A percentile compares a stretch with the other conserved stretches of the same genome.
Evolutionary conservation across 2,888 invertebrate genomes (phyloP).

Genomic region (Antheraea yamamai): DNA sequence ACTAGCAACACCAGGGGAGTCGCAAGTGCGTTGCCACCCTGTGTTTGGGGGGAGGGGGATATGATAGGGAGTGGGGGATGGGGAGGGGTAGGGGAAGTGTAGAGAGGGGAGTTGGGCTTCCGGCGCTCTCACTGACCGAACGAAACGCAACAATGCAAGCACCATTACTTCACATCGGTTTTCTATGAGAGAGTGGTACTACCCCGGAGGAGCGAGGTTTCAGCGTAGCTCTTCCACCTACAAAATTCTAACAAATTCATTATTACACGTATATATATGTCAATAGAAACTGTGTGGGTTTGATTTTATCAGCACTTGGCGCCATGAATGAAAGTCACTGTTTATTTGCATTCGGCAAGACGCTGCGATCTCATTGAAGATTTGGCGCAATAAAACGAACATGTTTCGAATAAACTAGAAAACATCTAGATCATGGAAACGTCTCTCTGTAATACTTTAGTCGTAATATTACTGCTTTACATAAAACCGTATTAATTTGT

Average conservation of each 20-base stretch:
- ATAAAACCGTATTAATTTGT: not conserved
- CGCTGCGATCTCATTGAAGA: slow-evolving; percentile 6
- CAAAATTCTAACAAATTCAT: not conserved
- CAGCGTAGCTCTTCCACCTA: too few species aligned
- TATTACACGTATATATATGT: slow-evolving; percentile 2
- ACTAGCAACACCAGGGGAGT: too few species aligned
- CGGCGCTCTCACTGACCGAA: too few species aligned
- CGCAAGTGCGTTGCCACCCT: too few species aligned
- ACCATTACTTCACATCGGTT: too few species aligned
- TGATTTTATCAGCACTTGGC: not conserved
- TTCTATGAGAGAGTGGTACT: too few species aligned
- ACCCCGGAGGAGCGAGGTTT: too few species aligned
- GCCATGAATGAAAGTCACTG: not conserved
- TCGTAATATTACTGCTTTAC: not conserved
- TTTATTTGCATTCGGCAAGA: slow-evolving; percentile 9
- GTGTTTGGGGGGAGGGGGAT: too few species aligned
- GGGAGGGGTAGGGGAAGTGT: too few species aligned
- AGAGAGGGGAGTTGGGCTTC: too few species aligned
- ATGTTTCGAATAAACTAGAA: not conserved
- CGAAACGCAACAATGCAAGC: too few species aligned
- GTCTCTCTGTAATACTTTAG: not conserved
- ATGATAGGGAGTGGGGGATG: too few species aligned
- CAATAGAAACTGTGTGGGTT: not conserved
- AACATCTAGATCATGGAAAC: slow-evolving; percentile 9
- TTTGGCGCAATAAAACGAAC: slow-evolving; percentile 7